A percentile compares a stretch with the other conserved stretches of the same genome.
These are phyloP conservation scores for Criorhina ranunculi DNA, from an alignment of 2,888 invertebrate species.

Conservation along the genomic window DNA sequence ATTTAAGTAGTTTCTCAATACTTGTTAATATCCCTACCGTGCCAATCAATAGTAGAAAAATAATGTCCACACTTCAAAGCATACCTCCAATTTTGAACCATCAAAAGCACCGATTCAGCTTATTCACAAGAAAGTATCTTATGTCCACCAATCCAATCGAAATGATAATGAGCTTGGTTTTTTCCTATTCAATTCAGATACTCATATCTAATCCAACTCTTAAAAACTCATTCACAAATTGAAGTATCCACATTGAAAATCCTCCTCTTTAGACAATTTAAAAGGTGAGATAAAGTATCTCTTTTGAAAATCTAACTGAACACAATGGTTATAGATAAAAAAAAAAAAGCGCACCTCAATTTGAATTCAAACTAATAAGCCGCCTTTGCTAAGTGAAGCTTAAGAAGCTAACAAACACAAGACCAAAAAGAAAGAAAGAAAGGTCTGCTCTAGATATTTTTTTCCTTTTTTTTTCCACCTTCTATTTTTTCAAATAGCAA, in stretches of 20 bases:
- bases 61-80: neutral
- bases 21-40: neutral
- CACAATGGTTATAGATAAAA: neutral
- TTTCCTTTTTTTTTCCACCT: slow-evolving; percentile 9
- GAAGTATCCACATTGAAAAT: too few species aligned
- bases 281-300: slow-evolving; percentile 51
- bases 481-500: slow-evolving; percentile 15
- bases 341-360: slow-evolving; percentile 26
- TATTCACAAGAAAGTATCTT: slow-evolving; percentile 1
- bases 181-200: neutral
- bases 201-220: slow-evolving; percentile 35
- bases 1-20: neutral
- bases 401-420: slow-evolving; percentile 54
- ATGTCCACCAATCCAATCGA: slow-evolving; percentile 13
- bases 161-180: slow-evolving; percentile 28
- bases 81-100: neutral
- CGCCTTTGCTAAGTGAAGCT: slow-evolving; percentile 27
- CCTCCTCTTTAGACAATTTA: slow-evolving; percentile 37
- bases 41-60: neutral
- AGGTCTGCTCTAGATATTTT: slow-evolving; percentile 54
- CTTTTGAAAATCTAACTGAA: slow-evolving; percentile 5
- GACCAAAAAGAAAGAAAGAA: slow-evolving; percentile 38
- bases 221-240: slow-evolving; percentile 16
- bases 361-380: slow-evolving; percentile 49
- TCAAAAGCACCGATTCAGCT: slow-evolving; percentile 12